A percentile compares a stretch with the other conserved stretches of the same genome.
phyloP scores from a whole-genome alignment of 2,888 invertebrate species.

The Drosophila pullipes region DNA sequence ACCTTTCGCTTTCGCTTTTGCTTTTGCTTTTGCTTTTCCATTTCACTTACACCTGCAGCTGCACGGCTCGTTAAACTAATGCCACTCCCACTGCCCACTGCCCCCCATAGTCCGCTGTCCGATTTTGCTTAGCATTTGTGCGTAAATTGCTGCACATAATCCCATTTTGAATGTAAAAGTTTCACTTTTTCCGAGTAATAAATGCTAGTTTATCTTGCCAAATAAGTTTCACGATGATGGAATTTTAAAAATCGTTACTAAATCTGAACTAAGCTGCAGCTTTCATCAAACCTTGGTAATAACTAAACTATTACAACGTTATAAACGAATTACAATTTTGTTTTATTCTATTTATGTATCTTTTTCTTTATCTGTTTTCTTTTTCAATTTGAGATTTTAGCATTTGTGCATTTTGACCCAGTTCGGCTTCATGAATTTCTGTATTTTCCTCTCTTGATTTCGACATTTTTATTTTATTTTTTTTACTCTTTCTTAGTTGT shows the following conservation, averaged over 20 bases:
- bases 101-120: not conserved
- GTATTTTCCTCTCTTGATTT: not conserved
- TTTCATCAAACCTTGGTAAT: conserved; percentile 13
- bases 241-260: conserved; percentile 21
- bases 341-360: conserved; percentile 6
- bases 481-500: not conserved
- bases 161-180: conserved; percentile 31
- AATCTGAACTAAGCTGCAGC: conserved; percentile 19
- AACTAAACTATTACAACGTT: conserved; percentile 20
- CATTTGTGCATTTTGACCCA: conserved; percentile 18
- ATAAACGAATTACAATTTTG: conserved; percentile 9
- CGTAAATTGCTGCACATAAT: conserved; percentile 14
- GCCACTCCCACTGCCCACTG: not conserved
- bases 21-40: conserved; percentile 2
- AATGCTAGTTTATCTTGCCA: conserved; percentile 29
- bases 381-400: conserved; percentile 3
- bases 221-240: conserved; percentile 24
- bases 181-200: conserved; percentile 18
- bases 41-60: conserved; percentile 11
- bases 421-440: conserved; percentile 7
- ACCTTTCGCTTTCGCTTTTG: not conserved
- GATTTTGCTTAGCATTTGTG: not conserved
- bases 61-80: conserved; percentile 25
- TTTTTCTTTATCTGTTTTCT: not conserved
- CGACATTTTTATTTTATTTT: not conserved